phyloP scores from a whole-genome alignment of 2,113 vertebrate species.

The Hystrix cristata region DNA sequence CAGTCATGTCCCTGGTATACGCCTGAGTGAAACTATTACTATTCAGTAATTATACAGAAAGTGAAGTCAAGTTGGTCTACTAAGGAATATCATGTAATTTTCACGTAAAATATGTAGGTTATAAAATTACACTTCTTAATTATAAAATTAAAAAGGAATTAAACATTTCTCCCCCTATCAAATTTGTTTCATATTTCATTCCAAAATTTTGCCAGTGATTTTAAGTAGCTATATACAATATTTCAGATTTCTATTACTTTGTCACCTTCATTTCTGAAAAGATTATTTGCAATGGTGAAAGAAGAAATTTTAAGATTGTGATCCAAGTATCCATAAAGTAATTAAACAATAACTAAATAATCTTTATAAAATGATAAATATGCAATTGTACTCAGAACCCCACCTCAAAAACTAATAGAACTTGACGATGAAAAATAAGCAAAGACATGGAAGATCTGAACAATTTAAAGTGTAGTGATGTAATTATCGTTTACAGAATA shows the following conservation, averaged over 20 bases:
- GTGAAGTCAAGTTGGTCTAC: not conserved
- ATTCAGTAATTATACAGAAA: not conserved
- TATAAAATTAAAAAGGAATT: not conserved
- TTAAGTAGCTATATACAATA: not conserved
- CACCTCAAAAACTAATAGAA: not conserved
- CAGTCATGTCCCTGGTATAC: not conserved
- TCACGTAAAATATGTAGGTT: not conserved
- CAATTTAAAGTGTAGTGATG: not conserved
- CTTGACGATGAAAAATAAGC: not conserved
- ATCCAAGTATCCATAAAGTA: not conserved
- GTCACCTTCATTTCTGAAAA: not conserved
- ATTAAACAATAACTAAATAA: not conserved
- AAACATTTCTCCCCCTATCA: not conserved
- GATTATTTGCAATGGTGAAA: not conserved
- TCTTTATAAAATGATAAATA: not conserved
- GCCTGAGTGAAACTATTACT: not conserved
- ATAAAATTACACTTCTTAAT: not conserved
- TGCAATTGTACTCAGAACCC: not conserved
- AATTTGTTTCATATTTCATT: not conserved
- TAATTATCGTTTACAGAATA: not conserved
- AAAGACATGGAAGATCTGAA: not conserved
- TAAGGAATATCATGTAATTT: not conserved
- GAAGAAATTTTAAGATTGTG: not conserved
- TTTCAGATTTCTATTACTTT: not conserved
- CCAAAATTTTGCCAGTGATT: not conserved